phyloP scores from a whole-genome alignment of 2,888 invertebrate genomes.

The Teinopalpus imperialis region DNA sequence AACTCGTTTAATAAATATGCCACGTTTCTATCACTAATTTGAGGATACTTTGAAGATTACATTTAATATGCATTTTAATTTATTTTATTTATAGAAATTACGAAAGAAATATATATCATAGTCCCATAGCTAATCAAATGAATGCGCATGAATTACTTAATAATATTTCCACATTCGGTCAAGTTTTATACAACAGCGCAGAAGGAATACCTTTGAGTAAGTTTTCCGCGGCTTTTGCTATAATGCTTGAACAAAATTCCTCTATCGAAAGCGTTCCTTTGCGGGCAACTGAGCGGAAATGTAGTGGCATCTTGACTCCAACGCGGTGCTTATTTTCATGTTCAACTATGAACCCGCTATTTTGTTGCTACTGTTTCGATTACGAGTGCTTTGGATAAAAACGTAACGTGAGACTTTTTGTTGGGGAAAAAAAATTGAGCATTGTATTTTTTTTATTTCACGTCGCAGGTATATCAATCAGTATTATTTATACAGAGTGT shows the following conservation, averaged over 20 bases:
- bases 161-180: constrained; percentile 24
- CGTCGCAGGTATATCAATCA: no score
- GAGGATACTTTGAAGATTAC: no score
- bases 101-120: not conserved
- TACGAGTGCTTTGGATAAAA: constrained; percentile 34
- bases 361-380: constrained; percentile 44
- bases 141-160: constrained; percentile 17
- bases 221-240: constrained; percentile 12
- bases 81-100: not conserved
- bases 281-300: constrained; percentile 52
- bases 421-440: not conserved
- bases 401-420: constrained; percentile 9
- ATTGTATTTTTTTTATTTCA: constrained; percentile 35
- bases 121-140: constrained; percentile 7
- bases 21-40: no score
- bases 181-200: constrained; percentile 27
- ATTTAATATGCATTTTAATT: not conserved
- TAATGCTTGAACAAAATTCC: constrained; percentile 48
- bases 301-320: constrained; percentile 61
- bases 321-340: constrained; percentile 56
- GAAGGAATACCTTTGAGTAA: constrained; percentile 29
- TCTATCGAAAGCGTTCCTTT: constrained; percentile 57
- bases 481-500: no score
- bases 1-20: no score
- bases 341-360: constrained; percentile 43